A percentile compares a stretch with the other conserved stretches of the same genome.
Conservation (phyloP, 2,113 vertebrate species). For the Pampusana beccarii region DNA sequence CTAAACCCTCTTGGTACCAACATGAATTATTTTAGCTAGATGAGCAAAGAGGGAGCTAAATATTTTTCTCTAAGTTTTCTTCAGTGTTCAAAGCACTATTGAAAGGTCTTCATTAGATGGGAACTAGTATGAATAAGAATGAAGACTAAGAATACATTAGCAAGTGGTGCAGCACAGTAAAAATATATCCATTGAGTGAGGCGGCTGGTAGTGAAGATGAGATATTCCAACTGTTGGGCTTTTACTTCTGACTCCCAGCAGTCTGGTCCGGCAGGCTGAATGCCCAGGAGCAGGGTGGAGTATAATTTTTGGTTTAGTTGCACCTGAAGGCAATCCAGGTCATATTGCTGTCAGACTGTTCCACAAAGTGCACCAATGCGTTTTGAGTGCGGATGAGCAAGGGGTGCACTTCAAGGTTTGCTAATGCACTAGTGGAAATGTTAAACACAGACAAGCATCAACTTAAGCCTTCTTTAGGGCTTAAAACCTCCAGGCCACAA, state of each 20-base stretch:
- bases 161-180: neutral
- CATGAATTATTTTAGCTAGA: neutral
- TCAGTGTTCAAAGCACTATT: neutral
- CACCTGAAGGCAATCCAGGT: neutral
- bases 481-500: neutral
- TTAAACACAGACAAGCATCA: neutral
- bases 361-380: fast-evolving
- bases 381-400: fast-evolving
- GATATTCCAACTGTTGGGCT: neutral
- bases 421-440: neutral
- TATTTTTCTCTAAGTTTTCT: neutral
- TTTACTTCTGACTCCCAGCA: neutral
- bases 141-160: neutral
- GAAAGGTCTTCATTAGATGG: neutral
- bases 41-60: neutral
- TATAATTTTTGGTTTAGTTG: neutral
- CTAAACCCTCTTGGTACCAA: neutral
- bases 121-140: neutral
- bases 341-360: neutral
- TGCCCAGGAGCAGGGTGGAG: neutral
- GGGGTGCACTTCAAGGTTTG: neutral
- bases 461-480: neutral
- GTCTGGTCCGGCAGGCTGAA: neutral
- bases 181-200: neutral
- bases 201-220: neutral